Evolutionary conservation across 2,888 invertebrate species (phyloP).

Genomic region (Cheilosia soror): DNA sequence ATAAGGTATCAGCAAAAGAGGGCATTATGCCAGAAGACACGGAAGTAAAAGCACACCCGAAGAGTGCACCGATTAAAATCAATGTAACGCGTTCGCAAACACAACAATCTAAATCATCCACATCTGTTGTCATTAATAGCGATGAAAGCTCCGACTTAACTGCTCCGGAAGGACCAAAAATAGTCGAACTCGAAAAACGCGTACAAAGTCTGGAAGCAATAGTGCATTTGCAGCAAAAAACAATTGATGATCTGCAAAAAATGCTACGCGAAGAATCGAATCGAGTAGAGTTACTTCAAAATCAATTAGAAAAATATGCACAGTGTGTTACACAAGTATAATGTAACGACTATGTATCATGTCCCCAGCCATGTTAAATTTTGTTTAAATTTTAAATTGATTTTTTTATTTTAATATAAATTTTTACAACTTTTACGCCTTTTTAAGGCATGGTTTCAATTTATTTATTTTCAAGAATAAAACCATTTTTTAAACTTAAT

Average conservation of each 20-base stretch:
- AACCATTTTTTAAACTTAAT: background rate
- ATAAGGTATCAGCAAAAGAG: constrained; percentile 55
- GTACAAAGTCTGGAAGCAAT: constrained; percentile 81
- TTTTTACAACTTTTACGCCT: constrained; percentile 15
- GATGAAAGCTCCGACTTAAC: constrained; percentile 33
- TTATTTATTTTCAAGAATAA: constrained; percentile 15
- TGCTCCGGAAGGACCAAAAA: constrained; percentile 75
- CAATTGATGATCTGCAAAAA: constrained; percentile 87
- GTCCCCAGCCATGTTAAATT: constrained; percentile 52
- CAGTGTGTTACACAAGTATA: constrained; percentile 90
- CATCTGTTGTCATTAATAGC: constrained; percentile 3
- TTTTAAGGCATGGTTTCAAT: constrained; percentile 1
- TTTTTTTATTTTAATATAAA: constrained; percentile 27
- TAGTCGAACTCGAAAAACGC: constrained; percentile 81
- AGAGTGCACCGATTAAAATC: constrained; percentile 79
- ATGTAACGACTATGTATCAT: constrained; percentile 58
- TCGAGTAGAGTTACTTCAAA: constrained; percentile 87
- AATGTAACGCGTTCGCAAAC: constrained; percentile 50
- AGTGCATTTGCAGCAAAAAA: constrained; percentile 84
- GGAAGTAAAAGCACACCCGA: constrained; percentile 81
- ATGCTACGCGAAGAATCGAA: constrained; percentile 87
- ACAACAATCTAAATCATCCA: constrained; percentile 49
- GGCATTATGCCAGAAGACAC: constrained; percentile 69
- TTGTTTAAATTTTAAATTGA: constrained; percentile 8
- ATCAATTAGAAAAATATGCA: constrained; percentile 88